phyloP scores from a whole-genome alignment of 2,113 vertebrate genomes.

The Hypomesus transpacificus region DNA sequence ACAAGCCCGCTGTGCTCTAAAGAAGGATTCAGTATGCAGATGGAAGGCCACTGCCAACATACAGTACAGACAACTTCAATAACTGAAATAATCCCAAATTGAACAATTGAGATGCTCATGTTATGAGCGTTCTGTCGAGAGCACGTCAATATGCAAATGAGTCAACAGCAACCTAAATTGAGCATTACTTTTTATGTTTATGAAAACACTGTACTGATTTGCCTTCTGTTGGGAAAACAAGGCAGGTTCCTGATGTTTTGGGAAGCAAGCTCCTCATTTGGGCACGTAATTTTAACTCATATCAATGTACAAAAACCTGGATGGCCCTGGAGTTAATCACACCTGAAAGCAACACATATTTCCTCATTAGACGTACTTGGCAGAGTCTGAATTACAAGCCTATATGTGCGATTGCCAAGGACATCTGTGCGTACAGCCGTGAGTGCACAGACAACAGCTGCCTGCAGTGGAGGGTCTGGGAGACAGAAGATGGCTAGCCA shows the following conservation, averaged over 20 bases:
- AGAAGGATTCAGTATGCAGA: background rate
- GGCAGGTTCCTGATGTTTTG: background rate
- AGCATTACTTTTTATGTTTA: too few relatives aligned
- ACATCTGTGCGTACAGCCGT: slow-evolving; percentile 41
- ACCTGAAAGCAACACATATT: background rate
- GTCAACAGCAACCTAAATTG: too few relatives aligned
- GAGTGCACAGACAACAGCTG: slow-evolving; percentile 40
- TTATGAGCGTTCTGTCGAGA: too few relatives aligned
- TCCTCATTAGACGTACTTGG: background rate
- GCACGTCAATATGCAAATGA: too few relatives aligned
- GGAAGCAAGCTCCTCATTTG: background rate
- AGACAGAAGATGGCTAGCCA: slow-evolving; percentile 31
- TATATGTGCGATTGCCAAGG: slow-evolving; percentile 36
- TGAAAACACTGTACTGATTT: too few relatives aligned
- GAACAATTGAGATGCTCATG: background rate
- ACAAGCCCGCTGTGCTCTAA: background rate
- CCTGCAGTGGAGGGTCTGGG: slow-evolving; percentile 34
- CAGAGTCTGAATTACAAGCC: background rate
- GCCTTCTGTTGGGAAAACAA: too few relatives aligned
- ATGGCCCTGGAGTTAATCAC: background rate
- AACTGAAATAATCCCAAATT: slow-evolving; percentile 3
- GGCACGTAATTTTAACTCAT: background rate
- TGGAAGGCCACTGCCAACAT: background rate
- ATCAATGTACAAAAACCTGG: background rate
- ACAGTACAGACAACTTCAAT: background rate